Conservation (phyloP, 2,113 vertebrate genomes). For the Dipodomys merriami region DNA sequence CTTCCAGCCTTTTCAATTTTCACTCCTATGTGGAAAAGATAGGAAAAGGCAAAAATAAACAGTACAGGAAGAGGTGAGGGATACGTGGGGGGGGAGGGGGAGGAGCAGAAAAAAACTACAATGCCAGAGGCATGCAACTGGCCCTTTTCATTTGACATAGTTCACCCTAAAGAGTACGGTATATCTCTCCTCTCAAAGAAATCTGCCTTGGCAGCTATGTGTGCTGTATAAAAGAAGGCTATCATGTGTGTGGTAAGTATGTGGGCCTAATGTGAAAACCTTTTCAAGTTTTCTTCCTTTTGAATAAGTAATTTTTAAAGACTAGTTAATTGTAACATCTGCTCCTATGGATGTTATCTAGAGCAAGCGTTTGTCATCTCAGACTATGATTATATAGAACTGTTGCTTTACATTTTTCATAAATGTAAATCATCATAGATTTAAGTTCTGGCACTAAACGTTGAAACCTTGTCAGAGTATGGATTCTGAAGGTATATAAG, state of each 20-base stretch:
- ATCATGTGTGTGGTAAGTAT: background rate
- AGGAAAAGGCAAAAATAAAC: conserved; percentile 3
- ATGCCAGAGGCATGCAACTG: conserved; percentile 13
- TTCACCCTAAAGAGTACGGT: conserved; percentile 42
- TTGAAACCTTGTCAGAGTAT: background rate
- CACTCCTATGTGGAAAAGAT: background rate
- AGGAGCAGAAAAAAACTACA: conserved; percentile 3
- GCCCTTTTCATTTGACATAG: conserved; percentile 44
- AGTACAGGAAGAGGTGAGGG: background rate
- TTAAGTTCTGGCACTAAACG: conserved; percentile 47
- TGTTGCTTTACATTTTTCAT: background rate
- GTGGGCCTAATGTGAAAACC: background rate
- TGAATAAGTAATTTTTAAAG: background rate
- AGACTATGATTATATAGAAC: background rate
- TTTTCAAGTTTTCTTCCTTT: conserved; percentile 42
- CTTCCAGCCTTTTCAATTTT: conserved; percentile 14
- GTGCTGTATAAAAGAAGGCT: conserved; percentile 7
- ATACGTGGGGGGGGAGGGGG: background rate
- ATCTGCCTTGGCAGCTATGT: background rate
- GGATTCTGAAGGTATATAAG: background rate
- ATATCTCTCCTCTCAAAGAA: conserved; percentile 40
- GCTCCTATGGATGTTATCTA: background rate
- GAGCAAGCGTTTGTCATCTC: conserved; percentile 18
- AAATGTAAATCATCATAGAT: conserved; percentile 52
- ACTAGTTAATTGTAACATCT: background rate